Evolutionary conservation across 2,888 invertebrate genomes (phyloP).

Genomic region (Agelastica alni): DNA sequence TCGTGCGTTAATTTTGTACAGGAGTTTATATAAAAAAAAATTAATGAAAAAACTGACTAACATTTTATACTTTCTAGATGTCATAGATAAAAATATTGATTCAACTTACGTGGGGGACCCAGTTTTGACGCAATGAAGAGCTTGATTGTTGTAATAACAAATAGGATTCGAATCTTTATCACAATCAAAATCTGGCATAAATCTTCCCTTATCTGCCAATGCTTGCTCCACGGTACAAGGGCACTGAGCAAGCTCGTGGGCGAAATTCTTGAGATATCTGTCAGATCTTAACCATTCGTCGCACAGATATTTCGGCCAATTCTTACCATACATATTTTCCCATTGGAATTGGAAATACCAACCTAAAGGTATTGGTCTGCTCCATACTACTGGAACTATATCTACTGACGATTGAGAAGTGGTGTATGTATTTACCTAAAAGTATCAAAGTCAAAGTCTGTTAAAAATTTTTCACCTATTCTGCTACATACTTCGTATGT

Average conservation of each 20-base stretch:
- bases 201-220: conserved; percentile 88
- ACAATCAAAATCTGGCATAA: conserved; percentile 86
- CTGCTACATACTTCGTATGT: no score
- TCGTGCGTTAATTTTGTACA: no score
- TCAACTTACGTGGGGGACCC: conserved; percentile 82
- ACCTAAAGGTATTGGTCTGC: conserved; percentile 85
- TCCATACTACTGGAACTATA: conserved; percentile 73
- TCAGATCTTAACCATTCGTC: conserved; percentile 90
- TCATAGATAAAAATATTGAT: neutral
- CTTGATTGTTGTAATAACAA: conserved; percentile 86
- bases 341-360: conserved; percentile 94
- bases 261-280: conserved; percentile 81
- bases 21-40: no score
- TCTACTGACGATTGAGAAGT: conserved; percentile 29
- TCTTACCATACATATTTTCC: conserved; percentile 76
- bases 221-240: conserved; percentile 94
- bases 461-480: no score
- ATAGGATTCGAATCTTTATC: conserved; percentile 89
- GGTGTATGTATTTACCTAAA: conserved; percentile 32
- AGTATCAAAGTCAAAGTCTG: no score
- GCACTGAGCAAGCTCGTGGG: conserved; percentile 80
- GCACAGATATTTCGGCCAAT: conserved; percentile 85
- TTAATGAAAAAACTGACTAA: no score
- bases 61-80: no score
- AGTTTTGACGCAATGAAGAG: conserved; percentile 90